Percentiles rank a stretch among this genome's conserved stretches.
phyloP scores from a whole-genome alignment of 2,113 vertebrate genomes.

The Carettochelys insculpta region DNA sequence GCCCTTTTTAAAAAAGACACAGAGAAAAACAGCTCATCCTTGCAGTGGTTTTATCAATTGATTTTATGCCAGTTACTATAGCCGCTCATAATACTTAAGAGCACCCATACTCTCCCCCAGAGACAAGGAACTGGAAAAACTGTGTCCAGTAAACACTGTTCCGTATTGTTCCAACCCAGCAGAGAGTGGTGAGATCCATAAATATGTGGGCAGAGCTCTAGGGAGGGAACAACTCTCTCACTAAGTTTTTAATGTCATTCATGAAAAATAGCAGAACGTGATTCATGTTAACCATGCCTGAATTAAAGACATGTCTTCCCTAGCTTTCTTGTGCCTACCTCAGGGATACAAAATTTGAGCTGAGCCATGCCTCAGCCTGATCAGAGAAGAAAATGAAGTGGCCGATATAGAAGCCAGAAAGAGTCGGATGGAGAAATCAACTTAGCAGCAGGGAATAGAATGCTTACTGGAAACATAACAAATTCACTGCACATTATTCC shows the following conservation, averaged over 20 bases:
- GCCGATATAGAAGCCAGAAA: neutral
- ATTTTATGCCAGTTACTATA: fast-evolving
- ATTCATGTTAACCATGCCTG: neutral
- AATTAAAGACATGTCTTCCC: neutral
- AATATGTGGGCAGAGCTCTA: neutral
- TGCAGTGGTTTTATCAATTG: neutral
- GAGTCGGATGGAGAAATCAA: neutral
- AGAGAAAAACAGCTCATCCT: neutral
- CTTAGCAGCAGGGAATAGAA: fast-evolving
- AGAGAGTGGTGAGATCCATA: neutral
- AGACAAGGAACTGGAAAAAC: slow-evolving; percentile 26
- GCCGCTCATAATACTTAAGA: neutral
- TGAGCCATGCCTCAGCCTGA: neutral
- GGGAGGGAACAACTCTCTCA: neutral
- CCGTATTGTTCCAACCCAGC: neutral
- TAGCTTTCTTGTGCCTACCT: neutral
- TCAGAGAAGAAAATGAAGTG: neutral
- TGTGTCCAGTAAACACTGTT: slow-evolving; percentile 1
- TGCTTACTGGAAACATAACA: neutral
- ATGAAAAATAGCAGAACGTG: neutral
- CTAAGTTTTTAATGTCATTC: neutral
- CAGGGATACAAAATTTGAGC: neutral
- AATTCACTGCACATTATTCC: neutral
- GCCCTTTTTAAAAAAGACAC: fast-evolving
- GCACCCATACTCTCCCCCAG: neutral